Evolutionary conservation across 2,888 invertebrate genomes (phyloP), one percentile per base, ranked within the genome.

Genomic region (Apotomis capreana): DNA sequence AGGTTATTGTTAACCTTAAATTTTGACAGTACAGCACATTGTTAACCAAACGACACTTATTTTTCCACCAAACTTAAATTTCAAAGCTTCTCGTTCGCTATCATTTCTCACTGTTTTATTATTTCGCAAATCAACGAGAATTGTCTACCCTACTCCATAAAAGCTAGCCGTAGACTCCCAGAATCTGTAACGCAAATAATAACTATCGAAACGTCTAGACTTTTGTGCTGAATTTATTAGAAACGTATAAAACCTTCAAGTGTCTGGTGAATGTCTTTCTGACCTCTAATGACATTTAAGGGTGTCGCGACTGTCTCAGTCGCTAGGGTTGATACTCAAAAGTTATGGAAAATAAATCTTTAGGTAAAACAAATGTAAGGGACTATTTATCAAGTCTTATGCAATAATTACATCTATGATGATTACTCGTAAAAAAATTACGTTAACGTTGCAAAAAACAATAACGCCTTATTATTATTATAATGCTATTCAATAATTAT

Each of bases 221-320:
- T 64, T 40, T 9, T 49, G 37, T 40, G 44, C 52, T 44, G 64
- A 60, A 55, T 65, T 65, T 46, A 36, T 54, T 37, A 54, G 46
- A 49, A 70, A 70, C 59, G 13, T 36, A 46, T 65, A 65, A 70
- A 65, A 64, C 13, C 54, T 40, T 5, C 46, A 46, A 10, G 59
- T 54, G 60, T 59, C 54, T 46, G 54, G 70, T 6, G 52, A 64
- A 65, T 57, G 65, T 65, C 60, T 60, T 57, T 60, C 12, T 36
- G 40, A 69, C 49, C 46, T 15, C 57, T 57, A 69, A 65, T 65
- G 70, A 44, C 46, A 44, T 65, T 70, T n/a, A 49, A 60, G 46
- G 51, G 64, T 36, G 44, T 40, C 49, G 63, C 26, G 26, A 49
- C 64, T 59, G 64, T 52, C 46, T 64, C 61, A 13, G 44, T 49